Percentiles rank a stretch among this genome's conserved stretches.
These are phyloP conservation scores for Drosophila nigricruria DNA, from an alignment of 2,888 invertebrate species.

Conservation along the genomic window DNA sequence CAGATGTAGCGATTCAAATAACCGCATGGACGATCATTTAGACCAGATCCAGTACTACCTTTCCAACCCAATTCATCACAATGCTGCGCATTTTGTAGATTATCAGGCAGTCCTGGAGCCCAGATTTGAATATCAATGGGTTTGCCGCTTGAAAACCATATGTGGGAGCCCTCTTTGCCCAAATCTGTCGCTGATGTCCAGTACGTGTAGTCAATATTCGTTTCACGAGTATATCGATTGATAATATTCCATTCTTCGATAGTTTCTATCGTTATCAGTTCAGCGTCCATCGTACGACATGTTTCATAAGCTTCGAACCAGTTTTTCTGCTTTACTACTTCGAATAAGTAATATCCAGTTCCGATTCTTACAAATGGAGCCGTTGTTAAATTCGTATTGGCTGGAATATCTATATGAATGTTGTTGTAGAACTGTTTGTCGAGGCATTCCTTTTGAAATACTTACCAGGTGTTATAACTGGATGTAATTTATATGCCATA, in stretches of 20 bases:
- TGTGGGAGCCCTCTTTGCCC: not conserved
- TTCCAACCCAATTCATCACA: not conserved
- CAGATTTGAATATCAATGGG: not conserved
- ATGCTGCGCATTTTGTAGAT: not conserved
- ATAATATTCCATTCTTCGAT: not conserved
- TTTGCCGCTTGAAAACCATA: not conserved
- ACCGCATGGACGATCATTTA: not conserved
- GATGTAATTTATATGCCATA: constrained; percentile 23
- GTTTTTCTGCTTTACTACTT: not conserved
- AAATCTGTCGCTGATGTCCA: not conserved
- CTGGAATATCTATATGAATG: constrained; percentile 23
- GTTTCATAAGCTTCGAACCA: not conserved
- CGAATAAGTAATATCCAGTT: not conserved
- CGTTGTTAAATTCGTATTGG: not conserved
- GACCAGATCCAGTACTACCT: not conserved
- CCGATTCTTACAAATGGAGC: not conserved
- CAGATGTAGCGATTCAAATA: not conserved
- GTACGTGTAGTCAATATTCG: not conserved
- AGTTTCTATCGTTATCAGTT: not conserved
- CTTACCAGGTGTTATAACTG: constrained; percentile 17
- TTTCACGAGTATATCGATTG: not conserved
- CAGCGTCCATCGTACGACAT: not conserved
- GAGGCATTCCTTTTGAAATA: not conserved
- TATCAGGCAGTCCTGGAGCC: not conserved
- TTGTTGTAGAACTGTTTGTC: not conserved